Percentiles rank a stretch among this genome's conserved stretches.
Evolutionary conservation across 2,113 vertebrate genomes (phyloP).

Genomic region (Microtus oregoni): DNA sequence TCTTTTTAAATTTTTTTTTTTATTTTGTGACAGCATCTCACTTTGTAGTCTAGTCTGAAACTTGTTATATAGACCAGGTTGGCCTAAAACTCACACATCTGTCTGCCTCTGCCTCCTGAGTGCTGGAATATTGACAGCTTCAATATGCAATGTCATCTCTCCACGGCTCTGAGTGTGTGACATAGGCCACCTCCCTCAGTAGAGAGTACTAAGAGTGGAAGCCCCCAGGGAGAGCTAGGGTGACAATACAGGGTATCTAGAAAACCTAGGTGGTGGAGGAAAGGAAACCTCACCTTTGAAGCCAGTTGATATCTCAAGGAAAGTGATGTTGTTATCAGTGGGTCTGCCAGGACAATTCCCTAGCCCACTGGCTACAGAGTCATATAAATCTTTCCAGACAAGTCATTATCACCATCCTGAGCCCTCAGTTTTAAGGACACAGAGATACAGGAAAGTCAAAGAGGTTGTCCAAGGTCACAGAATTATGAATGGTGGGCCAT

Average conservation of each 20-base stretch:
- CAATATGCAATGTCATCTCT: not conserved
- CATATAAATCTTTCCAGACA: rapidly evolving
- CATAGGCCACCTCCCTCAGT: not conserved
- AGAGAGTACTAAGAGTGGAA: not conserved
- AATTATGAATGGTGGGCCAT: not conserved
- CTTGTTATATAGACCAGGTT: not conserved
- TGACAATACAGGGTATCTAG: not conserved
- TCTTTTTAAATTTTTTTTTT: not conserved
- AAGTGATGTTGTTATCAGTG: not conserved
- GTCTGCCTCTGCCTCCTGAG: not conserved
- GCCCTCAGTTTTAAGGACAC: not conserved
- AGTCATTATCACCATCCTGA: not conserved
- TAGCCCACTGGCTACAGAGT: not conserved
- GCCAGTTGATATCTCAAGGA: rapidly evolving
- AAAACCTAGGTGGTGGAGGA: rapidly evolving
- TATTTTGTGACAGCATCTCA: not conserved
- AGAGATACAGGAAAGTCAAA: not conserved
- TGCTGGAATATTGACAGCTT: not conserved
- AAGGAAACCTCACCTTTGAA: not conserved
- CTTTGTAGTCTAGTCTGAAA: not conserved
- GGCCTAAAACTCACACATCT: not conserved
- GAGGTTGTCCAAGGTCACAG: not conserved
- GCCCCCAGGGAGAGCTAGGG: not conserved
- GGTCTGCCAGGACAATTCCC: not conserved
- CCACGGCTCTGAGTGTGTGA: rapidly evolving